Conservation (phyloP, 2,888 invertebrate species). For the Agrotis exclamationis region DNA sequence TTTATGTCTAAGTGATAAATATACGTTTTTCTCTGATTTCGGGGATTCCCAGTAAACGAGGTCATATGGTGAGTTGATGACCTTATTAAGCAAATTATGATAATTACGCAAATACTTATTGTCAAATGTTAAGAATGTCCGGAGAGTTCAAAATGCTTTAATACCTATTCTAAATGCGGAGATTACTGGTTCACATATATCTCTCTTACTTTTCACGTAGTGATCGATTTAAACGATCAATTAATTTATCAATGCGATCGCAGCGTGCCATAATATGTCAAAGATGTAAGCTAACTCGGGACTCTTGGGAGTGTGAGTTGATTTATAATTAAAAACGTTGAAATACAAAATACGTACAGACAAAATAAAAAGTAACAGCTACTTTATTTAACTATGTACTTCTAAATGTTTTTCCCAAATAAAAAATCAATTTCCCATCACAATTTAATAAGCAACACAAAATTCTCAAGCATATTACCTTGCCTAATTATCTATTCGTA, state of each 20-base stretch:
- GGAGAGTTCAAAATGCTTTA: background rate
- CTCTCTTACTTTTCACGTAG: no score
- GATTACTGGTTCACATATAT: no score
- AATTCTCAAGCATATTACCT: constrained; percentile 55
- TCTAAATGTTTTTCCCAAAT: background rate
- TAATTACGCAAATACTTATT: constrained; percentile 38
- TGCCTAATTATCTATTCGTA: constrained; percentile 55
- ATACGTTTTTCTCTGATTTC: constrained; percentile 3
- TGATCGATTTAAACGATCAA: no score
- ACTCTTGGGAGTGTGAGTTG: no score
- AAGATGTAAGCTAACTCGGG: no score
- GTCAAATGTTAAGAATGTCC: background rate
- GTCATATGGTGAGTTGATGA: constrained; percentile 17
- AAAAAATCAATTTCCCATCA: constrained; percentile 29
- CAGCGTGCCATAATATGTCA: no score
- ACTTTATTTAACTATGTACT: background rate
- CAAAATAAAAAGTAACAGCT: background rate
- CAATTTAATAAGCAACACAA: constrained; percentile 14
- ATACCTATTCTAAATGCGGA: no score
- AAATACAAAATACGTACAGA: background rate
- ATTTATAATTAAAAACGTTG: background rate
- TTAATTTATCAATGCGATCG: no score
- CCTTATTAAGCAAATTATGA: constrained; percentile 29
- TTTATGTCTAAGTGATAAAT: constrained; percentile 7
- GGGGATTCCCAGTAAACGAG: constrained; percentile 32